phyloP scores from a whole-genome alignment of 2,888 invertebrate genomes.

The Mesorhabditis spiculigera region DNA sequence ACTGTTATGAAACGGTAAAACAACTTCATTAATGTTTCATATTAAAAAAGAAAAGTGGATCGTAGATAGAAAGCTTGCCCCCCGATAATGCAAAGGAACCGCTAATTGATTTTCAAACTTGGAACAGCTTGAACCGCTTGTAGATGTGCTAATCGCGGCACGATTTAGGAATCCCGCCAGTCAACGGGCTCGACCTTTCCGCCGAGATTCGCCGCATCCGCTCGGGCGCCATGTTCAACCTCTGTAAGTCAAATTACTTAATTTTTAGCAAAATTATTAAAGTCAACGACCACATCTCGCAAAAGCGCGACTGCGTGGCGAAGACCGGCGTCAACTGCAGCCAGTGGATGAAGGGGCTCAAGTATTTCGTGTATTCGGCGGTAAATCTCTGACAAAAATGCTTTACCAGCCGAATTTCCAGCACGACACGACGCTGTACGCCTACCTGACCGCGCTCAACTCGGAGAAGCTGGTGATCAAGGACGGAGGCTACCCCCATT shows the following conservation, averaged over 20 bases:
- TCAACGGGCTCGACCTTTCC: neutral
- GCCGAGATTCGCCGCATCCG: neutral
- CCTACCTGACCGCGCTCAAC: constrained; percentile 32
- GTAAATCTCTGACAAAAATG: constrained; percentile 15
- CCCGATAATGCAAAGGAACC: too few relatives aligned
- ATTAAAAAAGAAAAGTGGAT: too few relatives aligned
- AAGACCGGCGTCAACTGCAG: constrained; percentile 14
- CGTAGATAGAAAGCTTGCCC: too few relatives aligned
- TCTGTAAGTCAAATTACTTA: neutral
- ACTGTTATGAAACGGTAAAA: too few relatives aligned
- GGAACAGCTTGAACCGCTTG: too few relatives aligned
- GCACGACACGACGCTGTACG: constrained; percentile 44
- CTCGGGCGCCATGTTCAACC: neutral
- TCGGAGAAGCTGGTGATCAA: constrained; percentile 23
- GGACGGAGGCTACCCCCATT: constrained; percentile 29
- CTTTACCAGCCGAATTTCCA: constrained; percentile 15
- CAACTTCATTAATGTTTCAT: too few relatives aligned
- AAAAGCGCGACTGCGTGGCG: constrained; percentile 17
- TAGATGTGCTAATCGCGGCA: too few relatives aligned
- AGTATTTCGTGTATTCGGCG: constrained; percentile 37
- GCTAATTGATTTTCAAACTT: too few relatives aligned
- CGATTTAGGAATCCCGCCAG: neutral
- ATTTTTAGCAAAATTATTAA: neutral
- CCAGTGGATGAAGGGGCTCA: constrained; percentile 23
- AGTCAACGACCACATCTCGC: constrained; percentile 19